Percentiles rank a stretch among this genome's conserved stretches.
Conservation (phyloP, 1,140 invertebrate species). For the Caerostris darwini region DNA sequence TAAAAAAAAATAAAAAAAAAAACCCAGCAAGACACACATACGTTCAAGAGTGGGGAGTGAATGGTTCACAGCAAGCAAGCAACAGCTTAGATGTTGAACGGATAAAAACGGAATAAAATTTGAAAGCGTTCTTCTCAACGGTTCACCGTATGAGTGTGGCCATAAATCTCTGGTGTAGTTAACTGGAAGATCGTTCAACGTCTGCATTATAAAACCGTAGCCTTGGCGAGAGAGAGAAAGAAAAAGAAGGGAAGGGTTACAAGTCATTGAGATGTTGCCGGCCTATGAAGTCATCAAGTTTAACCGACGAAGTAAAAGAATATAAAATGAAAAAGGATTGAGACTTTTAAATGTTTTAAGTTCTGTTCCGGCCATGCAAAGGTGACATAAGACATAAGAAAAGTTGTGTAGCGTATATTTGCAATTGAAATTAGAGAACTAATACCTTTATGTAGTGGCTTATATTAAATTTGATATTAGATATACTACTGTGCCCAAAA, state of each 20-base stretch:
- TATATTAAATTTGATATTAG: no score
- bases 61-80: not conserved
- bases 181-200: conserved; percentile 30
- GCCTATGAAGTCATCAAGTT: conserved; percentile 2
- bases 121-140: not conserved
- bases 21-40: not conserved
- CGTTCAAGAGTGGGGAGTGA: not conserved
- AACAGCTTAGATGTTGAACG: conserved; percentile 9
- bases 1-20: not conserved
- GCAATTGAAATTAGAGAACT: no score
- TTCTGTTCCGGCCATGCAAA: no score
- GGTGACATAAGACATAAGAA: no score
- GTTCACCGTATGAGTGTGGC: not conserved
- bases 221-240: not conserved
- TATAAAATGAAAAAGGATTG: no score
- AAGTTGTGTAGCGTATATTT: no score
- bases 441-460: no score
- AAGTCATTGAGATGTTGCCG: not conserved
- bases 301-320: not conserved
- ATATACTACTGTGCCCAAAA: no score
- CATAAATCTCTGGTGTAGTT: conserved; percentile 21
- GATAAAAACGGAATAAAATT: conserved; percentile 35
- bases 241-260: not conserved
- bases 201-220: conserved; percentile 15
- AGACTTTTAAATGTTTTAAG: no score